A percentile compares a stretch with the other conserved stretches of the same genome.
Evolutionary conservation across 2,113 vertebrate genomes (phyloP).

Genomic region (Phainopepla nitens): DNA sequence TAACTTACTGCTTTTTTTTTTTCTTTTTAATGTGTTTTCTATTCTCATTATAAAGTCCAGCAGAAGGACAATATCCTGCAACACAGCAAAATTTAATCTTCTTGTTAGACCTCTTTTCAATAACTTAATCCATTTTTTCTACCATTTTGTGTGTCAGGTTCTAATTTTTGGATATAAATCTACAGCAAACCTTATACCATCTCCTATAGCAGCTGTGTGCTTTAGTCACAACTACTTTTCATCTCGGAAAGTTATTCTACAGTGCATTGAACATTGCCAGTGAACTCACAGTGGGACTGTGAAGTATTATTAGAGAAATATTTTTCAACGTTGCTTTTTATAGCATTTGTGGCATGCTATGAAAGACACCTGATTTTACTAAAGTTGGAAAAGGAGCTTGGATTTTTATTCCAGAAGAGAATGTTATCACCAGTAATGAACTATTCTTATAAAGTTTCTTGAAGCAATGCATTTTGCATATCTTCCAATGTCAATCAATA

Average conservation of each 20-base stretch:
- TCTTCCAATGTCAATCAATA: neutral
- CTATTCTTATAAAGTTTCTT: neutral
- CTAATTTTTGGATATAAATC: too few species aligned
- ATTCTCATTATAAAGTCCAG: neutral
- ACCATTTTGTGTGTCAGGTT: too few species aligned
- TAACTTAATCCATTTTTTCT: too few species aligned
- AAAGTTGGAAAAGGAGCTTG: neutral
- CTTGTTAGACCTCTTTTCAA: too few species aligned
- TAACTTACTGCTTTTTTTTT: neutral
- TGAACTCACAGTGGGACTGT: neutral
- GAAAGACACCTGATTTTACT: neutral
- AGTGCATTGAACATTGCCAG: neutral
- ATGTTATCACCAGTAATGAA: neutral
- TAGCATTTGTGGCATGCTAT: neutral
- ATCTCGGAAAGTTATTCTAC: neutral
- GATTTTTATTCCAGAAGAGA: neutral
- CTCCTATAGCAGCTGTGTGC: too few species aligned
- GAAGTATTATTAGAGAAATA: neutral
- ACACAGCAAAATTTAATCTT: neutral
- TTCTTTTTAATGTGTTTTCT: neutral
- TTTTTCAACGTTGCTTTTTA: neutral
- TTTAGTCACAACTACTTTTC: neutral
- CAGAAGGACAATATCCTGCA: neutral
- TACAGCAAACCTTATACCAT: too few species aligned
- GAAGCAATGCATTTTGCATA: neutral